A percentile compares a stretch with the other conserved stretches of the same genome.
These are phyloP conservation scores for Semotilus atromaculatus DNA, from an alignment of 2,797 vertebrate species.

Conservation along the genomic window DNA sequence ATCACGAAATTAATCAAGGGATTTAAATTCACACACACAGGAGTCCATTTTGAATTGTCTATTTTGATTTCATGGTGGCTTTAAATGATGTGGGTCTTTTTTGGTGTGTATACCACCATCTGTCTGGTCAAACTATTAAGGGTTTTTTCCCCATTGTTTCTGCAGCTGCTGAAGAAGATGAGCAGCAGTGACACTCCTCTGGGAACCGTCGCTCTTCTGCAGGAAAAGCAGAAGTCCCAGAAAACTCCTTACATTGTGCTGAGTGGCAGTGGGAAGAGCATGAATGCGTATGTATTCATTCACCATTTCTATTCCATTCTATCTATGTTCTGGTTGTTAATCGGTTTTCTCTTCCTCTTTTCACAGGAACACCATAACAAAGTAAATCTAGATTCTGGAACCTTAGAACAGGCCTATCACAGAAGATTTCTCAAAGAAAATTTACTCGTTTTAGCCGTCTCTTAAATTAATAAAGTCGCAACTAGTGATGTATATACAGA, in stretches of 20 bases:
- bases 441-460: slow-evolving; percentile 5
- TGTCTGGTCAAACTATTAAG: neutral
- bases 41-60: no score
- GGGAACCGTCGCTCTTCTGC: slow-evolving; percentile 90
- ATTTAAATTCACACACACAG: no score
- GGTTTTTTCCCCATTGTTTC: neutral
- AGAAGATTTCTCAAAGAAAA: neutral
- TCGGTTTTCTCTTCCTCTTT: neutral
- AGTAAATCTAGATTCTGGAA: slow-evolving; percentile 47
- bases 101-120: neutral
- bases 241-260: slow-evolving; percentile 94
- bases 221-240: slow-evolving; percentile 96
- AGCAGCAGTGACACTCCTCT: slow-evolving; percentile 94
- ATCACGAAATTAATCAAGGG: no score
- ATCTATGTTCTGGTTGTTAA: neutral
- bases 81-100: neutral
- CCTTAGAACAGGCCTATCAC: slow-evolving; percentile 9
- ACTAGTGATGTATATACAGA: slow-evolving; percentile 35
- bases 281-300: slow-evolving; percentile 85
- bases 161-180: slow-evolving; percentile 93
- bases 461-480: slow-evolving; percentile 9
- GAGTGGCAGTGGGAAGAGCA: slow-evolving; percentile 93
- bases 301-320: neutral
- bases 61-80: neutral
- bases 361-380: slow-evolving; percentile 69